phyloP scores from a whole-genome alignment of 1,140 invertebrate genomes.

The Oncopodura yosiiana region DNA sequence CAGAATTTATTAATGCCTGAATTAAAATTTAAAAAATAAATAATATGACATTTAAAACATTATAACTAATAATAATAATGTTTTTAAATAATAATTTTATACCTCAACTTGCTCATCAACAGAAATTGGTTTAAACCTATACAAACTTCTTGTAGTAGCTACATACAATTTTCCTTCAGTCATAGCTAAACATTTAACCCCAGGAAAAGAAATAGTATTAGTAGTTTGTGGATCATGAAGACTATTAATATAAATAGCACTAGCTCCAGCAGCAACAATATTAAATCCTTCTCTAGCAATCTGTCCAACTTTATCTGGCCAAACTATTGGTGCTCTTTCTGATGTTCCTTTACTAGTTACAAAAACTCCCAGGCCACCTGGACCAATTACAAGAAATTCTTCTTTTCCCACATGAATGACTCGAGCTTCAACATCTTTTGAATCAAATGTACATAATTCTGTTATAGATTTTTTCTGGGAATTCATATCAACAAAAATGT shows the following conservation, averaged over 20 bases:
- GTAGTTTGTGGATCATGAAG: conserved; percentile 12
- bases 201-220: conserved; percentile 21
- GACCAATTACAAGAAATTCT: conserved; percentile 41
- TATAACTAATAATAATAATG: not conserved
- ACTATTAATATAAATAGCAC: conserved; percentile 26
- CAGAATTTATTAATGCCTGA: conserved; percentile 17
- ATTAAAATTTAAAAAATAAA: conserved; percentile 2
- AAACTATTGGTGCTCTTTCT: conserved; percentile 47
- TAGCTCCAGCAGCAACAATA: conserved; percentile 26
- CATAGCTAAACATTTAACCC: conserved; percentile 22
- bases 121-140: conserved; percentile 26
- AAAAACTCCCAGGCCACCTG: conserved; percentile 49
- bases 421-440: conserved; percentile 20
- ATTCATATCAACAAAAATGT: conserved; percentile 28
- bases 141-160: conserved; percentile 24
- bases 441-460: conserved; percentile 30
- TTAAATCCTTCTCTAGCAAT: conserved; percentile 23
- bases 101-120: conserved; percentile 34
- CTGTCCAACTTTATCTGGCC: conserved; percentile 40
- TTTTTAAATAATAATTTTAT: not conserved
- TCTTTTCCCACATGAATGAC: conserved; percentile 34
- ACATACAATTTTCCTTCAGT: conserved; percentile 33
- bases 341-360: conserved; percentile 47
- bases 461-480: conserved; percentile 14
- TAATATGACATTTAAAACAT: not conserved